A percentile compares a stretch with the other conserved stretches of the same genome.
These are phyloP conservation scores for Diplazon laetatorius DNA, from an alignment of 2,888 invertebrate species.

Conservation along the genomic window DNA sequence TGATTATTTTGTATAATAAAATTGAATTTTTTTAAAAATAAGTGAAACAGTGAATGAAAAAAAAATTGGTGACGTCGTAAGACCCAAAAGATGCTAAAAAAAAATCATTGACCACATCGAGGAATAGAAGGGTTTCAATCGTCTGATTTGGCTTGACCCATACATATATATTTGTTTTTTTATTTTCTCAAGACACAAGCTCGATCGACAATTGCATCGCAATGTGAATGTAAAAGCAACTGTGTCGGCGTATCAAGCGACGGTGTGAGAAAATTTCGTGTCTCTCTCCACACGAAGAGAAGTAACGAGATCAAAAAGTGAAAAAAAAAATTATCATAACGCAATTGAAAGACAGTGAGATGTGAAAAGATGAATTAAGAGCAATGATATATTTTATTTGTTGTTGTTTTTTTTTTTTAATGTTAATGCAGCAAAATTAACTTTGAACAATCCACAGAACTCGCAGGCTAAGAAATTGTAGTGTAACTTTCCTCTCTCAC, in stretches of 20 bases:
- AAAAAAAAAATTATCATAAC: conserved; percentile 29
- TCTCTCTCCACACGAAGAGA: conserved; percentile 27
- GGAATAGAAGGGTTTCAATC: too few species aligned
- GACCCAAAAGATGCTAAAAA: too few species aligned
- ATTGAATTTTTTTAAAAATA: too few species aligned
- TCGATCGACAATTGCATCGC: conserved; percentile 51
- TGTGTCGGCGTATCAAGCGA: conserved; percentile 54
- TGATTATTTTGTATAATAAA: too few species aligned
- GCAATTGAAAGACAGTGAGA: conserved; percentile 32
- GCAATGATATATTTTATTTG: conserved; percentile 32
- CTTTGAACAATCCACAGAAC: conserved; percentile 71
- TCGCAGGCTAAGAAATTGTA: conserved; percentile 81
- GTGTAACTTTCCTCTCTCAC: conserved; percentile 84
- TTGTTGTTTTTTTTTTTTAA: too few species aligned
- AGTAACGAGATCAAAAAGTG: conserved; percentile 1
- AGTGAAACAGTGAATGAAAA: too few species aligned
- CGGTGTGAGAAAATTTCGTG: conserved; percentile 14
- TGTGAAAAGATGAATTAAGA: conserved; percentile 4
- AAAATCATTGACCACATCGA: too few species aligned
- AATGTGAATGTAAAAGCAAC: conserved; percentile 41
- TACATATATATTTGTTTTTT: too few species aligned
- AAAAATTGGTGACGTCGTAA: too few species aligned
- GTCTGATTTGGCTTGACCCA: too few species aligned
- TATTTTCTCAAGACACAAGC: conserved; percentile 56
- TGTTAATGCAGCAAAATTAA: conserved; percentile 34